Percentiles rank a stretch among this genome's conserved stretches.
These are phyloP conservation scores for Platycheirus albimanus DNA, from an alignment of 2,888 invertebrate genomes.

Conservation along the genomic window DNA sequence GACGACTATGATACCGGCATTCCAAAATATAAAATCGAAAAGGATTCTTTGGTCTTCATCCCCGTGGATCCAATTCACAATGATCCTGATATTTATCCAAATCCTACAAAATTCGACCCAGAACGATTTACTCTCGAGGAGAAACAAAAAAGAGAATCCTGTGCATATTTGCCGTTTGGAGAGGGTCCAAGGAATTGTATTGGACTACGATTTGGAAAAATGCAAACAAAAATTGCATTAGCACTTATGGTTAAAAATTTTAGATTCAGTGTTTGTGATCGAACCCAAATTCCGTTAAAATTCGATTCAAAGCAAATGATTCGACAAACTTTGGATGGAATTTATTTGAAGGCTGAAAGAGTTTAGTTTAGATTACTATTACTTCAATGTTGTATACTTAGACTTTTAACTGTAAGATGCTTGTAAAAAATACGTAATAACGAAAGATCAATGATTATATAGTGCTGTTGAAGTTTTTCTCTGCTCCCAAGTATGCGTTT, in stretches of 20 bases:
- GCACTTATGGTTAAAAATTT: slow-evolving; percentile 76
- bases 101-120: slow-evolving; percentile 82
- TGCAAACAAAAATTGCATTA: slow-evolving; percentile 79
- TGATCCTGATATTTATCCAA: slow-evolving; percentile 81
- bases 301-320: slow-evolving; percentile 1
- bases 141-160: slow-evolving; percentile 75
- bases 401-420: no score
- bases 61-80: slow-evolving; percentile 81
- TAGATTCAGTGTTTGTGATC: slow-evolving; percentile 70
- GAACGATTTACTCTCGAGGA: slow-evolving; percentile 81
- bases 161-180: slow-evolving; percentile 80
- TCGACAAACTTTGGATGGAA: slow-evolving; percentile 26
- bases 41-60: slow-evolving; percentile 79
- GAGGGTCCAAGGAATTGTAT: slow-evolving; percentile 80
- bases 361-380: no score
- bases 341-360: slow-evolving; percentile 68
- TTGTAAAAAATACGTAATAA: no score
- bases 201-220: slow-evolving; percentile 78
- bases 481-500: no score
- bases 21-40: slow-evolving; percentile 76
- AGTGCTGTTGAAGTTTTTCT: no score
- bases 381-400: no score
- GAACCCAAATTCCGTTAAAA: slow-evolving; percentile 47
- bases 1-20: neutral
- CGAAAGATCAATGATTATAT: no score